Evolutionary conservation across 2,113 vertebrate species (phyloP).

Genomic region (Dasyurus viverrinus): DNA sequence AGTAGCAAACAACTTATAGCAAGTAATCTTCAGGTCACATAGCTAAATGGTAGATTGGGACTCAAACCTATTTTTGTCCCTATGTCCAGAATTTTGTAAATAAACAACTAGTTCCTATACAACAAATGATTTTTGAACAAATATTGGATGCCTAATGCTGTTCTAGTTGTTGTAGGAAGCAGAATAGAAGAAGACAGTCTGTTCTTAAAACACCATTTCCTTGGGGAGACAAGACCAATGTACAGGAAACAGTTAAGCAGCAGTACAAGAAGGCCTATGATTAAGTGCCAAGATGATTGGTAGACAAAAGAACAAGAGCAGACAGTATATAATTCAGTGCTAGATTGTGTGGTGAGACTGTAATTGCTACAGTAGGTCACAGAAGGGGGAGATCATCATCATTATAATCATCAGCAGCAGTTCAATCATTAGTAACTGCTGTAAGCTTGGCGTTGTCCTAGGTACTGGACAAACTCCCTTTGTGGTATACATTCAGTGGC

Average conservation of each 20-base stretch:
- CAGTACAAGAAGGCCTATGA: neutral
- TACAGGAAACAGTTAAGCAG: neutral
- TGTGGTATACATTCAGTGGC: neutral
- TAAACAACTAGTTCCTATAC: neutral
- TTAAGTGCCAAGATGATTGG: slow-evolving; percentile 5
- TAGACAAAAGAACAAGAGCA: neutral
- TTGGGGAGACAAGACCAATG: neutral
- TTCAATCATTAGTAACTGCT: neutral
- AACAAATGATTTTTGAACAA: neutral
- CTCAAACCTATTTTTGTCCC: neutral
- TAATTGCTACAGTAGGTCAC: neutral
- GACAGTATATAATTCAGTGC: neutral
- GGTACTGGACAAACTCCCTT: neutral
- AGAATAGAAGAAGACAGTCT: neutral
- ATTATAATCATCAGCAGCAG: neutral
- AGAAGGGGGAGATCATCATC: neutral
- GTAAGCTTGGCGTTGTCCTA: neutral
- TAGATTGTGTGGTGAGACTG: neutral
- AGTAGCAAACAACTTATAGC: neutral
- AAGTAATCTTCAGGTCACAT: neutral
- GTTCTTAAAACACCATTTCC: neutral
- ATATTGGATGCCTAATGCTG: neutral
- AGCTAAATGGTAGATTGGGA: neutral
- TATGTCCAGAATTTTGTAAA: neutral
- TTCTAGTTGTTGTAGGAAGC: neutral